Conservation (phyloP, 2,797 vertebrate genomes). For the Tangara arthus region DNA sequence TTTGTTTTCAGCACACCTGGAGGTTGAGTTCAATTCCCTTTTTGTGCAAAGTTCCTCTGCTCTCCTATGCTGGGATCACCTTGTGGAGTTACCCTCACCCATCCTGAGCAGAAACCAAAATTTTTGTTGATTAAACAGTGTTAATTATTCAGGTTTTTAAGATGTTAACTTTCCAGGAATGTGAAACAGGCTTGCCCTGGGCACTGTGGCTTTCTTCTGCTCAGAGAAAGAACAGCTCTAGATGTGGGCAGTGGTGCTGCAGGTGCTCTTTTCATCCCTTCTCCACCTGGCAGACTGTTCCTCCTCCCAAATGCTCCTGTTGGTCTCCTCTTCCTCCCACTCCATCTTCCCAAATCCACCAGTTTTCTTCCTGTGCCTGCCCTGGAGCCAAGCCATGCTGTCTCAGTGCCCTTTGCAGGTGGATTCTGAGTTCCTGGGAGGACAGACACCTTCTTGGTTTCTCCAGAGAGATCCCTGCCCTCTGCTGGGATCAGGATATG, state of each 20-base stretch:
- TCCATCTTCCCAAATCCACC: neutral
- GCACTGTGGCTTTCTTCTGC: neutral
- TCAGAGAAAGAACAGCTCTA: neutral
- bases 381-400: neutral
- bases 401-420: neutral
- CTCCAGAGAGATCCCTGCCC: neutral
- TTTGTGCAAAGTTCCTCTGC: neutral
- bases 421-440: neutral
- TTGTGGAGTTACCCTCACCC: neutral
- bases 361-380: neutral
- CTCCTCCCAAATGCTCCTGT: neutral
- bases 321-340: fast-evolving
- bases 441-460: neutral
- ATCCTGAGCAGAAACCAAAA: neutral
- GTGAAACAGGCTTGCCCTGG: neutral
- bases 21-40: fast-evolving
- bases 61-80: neutral
- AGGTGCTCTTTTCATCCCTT: neutral
- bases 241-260: neutral
- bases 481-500: neutral
- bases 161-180: neutral
- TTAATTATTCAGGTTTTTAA: neutral
- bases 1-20: neutral
- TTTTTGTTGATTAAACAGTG: neutral
- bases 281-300: no score